These are phyloP conservation scores for Alethe castanea DNA, from an alignment of 2,113 vertebrate species.

Conservation along the genomic window DNA sequence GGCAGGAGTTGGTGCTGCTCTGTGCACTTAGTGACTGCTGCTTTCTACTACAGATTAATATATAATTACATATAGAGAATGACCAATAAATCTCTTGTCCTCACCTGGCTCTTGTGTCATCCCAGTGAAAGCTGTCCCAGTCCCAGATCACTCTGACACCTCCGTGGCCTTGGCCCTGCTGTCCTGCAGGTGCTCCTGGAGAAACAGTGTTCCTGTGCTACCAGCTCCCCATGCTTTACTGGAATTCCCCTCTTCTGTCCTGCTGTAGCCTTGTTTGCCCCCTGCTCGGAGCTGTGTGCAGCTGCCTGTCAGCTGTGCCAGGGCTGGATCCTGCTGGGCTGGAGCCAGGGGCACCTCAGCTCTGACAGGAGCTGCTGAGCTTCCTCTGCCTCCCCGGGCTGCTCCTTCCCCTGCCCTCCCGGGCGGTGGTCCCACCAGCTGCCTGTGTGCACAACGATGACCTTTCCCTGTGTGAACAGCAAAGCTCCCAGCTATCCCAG, in stretches of 20 bases:
- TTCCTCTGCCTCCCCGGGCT: neutral
- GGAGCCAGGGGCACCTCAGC: neutral
- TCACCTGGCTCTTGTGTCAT: neutral
- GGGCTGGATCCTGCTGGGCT: neutral
- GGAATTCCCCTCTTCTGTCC: neutral
- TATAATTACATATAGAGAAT: slow-evolving; percentile 13
- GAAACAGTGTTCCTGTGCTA: neutral
- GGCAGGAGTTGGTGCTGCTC: neutral
- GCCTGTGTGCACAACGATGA: slow-evolving; percentile 22
- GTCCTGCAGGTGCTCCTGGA: neutral
- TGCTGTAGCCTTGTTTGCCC: neutral
- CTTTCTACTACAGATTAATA: slow-evolving; percentile 55
- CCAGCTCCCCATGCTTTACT: neutral
- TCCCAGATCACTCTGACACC: neutral
- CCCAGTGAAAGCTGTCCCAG: neutral
- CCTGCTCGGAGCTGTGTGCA: neutral
- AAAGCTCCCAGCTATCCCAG: slow-evolving; percentile 38
- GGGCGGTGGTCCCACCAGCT: neutral
- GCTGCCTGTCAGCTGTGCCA: neutral
- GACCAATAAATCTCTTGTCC: slow-evolving; percentile 32
- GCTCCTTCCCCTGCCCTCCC: neutral
- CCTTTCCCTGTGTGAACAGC: slow-evolving; percentile 46
- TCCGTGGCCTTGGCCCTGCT: neutral
- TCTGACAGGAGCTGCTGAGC: neutral
- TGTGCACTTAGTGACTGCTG: slow-evolving; percentile 14